Conservation (phyloP, 2,888 invertebrate genomes). For the Rhogogaster chlorosoma region DNA sequence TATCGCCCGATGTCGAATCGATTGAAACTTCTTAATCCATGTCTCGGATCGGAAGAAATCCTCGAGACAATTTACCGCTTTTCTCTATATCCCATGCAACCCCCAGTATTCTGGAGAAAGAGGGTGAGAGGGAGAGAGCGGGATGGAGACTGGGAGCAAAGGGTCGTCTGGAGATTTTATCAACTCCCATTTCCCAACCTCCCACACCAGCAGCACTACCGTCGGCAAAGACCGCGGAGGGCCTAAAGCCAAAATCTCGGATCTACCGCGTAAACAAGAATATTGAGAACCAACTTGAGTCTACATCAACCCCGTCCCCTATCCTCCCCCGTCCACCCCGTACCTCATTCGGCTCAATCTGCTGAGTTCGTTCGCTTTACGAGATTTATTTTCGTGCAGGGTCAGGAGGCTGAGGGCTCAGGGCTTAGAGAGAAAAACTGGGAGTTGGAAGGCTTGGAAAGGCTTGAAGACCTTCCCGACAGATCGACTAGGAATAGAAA, state of each 20-base stretch:
- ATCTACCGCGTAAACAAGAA: slow-evolving; percentile 58
- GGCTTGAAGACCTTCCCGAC: slow-evolving; percentile 31
- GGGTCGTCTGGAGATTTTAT: slow-evolving; percentile 59
- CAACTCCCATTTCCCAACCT: slow-evolving; percentile 53
- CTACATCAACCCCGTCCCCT: slow-evolving; percentile 37
- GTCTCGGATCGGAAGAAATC: slow-evolving; percentile 48
- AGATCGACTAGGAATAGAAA: slow-evolving; percentile 31
- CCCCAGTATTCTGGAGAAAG: neutral
- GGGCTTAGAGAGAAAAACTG: neutral
- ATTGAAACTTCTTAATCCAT: slow-evolving; percentile 58
- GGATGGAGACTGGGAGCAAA: slow-evolving; percentile 33
- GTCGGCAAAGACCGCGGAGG: slow-evolving; percentile 33
- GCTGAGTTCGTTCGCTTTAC: slow-evolving; percentile 52
- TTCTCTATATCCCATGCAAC: slow-evolving; percentile 15
- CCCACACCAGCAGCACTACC: slow-evolving; percentile 6
- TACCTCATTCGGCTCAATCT: slow-evolving; percentile 48
- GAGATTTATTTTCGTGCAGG: slow-evolving; percentile 53
- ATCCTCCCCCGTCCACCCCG: neutral
- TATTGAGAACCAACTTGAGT: slow-evolving; percentile 56
- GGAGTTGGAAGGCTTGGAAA: slow-evolving; percentile 17
- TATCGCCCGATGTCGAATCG: slow-evolving; percentile 5
- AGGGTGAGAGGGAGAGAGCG: slow-evolving; percentile 9
- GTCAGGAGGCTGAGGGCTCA: slow-evolving; percentile 43
- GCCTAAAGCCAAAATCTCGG: slow-evolving; percentile 57
- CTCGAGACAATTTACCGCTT: slow-evolving; percentile 53